These are phyloP conservation scores for Emydoidea blandingii DNA, from an alignment of 2,797 vertebrate species.

Conservation along the genomic window DNA sequence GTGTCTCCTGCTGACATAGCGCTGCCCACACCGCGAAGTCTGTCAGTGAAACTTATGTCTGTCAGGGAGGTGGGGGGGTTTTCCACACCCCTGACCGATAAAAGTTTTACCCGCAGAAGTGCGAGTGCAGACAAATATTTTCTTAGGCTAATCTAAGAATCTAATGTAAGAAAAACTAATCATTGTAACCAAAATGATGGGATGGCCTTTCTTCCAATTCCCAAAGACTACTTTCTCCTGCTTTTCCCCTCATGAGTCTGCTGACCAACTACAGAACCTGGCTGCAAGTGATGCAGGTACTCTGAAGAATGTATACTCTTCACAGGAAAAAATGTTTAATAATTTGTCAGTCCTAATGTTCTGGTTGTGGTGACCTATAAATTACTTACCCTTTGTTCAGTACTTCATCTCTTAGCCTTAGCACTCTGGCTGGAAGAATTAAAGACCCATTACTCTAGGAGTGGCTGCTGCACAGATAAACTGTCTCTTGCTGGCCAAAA, in stretches of 20 bases:
- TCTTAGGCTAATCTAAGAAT: not conserved
- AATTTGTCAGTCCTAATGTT: not conserved
- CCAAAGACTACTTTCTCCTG: not conserved
- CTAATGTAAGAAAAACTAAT: not conserved
- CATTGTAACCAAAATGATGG: not conserved
- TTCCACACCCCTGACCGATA: no score
- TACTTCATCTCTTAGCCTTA: not conserved
- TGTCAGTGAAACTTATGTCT: no score
- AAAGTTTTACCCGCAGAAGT: no score
- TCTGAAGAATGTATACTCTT: not conserved
- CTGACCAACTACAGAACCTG: not conserved
- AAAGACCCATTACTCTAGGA: accelerated
- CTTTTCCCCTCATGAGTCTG: not conserved
- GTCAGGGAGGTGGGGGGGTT: no score
- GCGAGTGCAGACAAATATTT: no score
- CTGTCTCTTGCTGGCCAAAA: accelerated
- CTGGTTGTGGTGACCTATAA: not conserved
- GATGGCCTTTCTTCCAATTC: not conserved
- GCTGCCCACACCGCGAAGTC: no score
- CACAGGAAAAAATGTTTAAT: not conserved
- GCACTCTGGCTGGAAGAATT: not conserved
- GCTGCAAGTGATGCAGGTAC: not conserved
- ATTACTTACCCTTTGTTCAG: not conserved
- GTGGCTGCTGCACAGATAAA: not conserved
- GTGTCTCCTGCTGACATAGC: no score